Percentiles rank a stretch among this genome's conserved stretches.
These are phyloP conservation scores for Enteromius argenteus DNA, from an alignment of 2,797 vertebrate species.

Conservation along the genomic window DNA sequence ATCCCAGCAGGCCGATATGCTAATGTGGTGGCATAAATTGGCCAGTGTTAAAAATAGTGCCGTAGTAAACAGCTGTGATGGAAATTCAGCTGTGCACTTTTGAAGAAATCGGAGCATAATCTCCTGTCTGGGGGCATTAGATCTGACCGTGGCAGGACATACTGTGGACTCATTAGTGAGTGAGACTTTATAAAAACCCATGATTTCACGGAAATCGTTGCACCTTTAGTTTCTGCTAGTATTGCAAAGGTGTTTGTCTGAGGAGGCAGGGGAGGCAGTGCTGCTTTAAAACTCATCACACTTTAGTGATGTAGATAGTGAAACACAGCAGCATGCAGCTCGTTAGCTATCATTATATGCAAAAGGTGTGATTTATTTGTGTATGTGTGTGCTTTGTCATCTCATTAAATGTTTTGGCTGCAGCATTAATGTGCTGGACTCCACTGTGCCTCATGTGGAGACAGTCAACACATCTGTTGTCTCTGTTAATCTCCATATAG, in stretches of 20 bases:
- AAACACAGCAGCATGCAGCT: not conserved
- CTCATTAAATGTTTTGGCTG: slow-evolving; percentile 30
- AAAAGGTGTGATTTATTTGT: slow-evolving; percentile 26
- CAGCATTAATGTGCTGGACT: slow-evolving; percentile 20
- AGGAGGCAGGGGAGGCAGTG: not conserved
- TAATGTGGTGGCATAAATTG: slow-evolving; percentile 17
- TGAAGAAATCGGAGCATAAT: slow-evolving; percentile 37
- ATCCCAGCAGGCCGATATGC: slow-evolving; percentile 35
- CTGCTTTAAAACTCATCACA: not conserved
- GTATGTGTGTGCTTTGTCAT: slow-evolving; percentile 20
- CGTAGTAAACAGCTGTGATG: slow-evolving; percentile 18
- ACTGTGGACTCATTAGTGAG: slow-evolving; percentile 38
- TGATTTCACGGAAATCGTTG: not conserved
- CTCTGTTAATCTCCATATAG: slow-evolving; percentile 31
- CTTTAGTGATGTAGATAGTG: not conserved
- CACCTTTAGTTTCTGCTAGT: not conserved
- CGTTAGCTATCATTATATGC: slow-evolving; percentile 1
- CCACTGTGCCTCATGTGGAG: slow-evolving; percentile 15
- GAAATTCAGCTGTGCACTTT: slow-evolving; percentile 22
- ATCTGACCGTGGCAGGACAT: slow-evolving; percentile 12
- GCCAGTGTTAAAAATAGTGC: slow-evolving; percentile 20
- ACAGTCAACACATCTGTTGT: slow-evolving; percentile 31
- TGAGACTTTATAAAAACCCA: slow-evolving; percentile 30
- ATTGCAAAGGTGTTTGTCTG: not conserved
- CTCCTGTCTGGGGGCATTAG: slow-evolving; percentile 25